A percentile compares a stretch with the other conserved stretches of the same genome.
phyloP scores from a whole-genome alignment of 2,797 vertebrate species.

The Sebastolobus alascanus region DNA sequence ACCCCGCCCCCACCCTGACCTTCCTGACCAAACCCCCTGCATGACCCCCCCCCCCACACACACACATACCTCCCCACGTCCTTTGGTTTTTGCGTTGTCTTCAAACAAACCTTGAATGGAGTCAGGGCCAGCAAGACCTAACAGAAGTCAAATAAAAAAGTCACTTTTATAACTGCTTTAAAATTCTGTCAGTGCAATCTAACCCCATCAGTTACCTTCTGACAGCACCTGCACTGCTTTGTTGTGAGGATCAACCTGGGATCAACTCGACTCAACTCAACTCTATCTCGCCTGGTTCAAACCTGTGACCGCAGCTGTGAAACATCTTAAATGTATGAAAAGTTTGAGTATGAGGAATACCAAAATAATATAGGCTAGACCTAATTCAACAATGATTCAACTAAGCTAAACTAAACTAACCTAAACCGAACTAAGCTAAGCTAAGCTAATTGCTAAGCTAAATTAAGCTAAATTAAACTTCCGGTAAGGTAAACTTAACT shows the following conservation, averaged over 20 bases:
- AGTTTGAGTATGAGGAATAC: background rate
- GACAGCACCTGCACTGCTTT: constrained; percentile 35
- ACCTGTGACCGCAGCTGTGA: background rate
- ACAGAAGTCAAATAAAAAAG: constrained; percentile 65
- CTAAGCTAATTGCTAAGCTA: background rate
- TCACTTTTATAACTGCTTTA: constrained; percentile 76
- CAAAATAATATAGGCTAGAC: background rate
- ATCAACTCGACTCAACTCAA: too few species aligned
- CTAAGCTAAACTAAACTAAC: background rate
- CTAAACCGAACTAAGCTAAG: background rate
- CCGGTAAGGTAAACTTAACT: background rate
- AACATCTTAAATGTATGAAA: constrained; percentile 1
- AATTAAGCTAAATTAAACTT: background rate
- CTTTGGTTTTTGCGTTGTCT: constrained; percentile 46
- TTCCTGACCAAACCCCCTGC: constrained; percentile 39
- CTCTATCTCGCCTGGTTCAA: background rate
- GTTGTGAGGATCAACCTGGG: background rate
- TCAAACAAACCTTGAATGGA: constrained; percentile 71
- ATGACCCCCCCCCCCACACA: constrained; percentile 45
- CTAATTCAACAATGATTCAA: background rate
- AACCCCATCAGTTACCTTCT: constrained; percentile 50
- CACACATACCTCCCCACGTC: constrained; percentile 4
- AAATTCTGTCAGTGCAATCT: constrained; percentile 47
- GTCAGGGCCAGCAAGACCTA: constrained; percentile 49
- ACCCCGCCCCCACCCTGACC: constrained; percentile 35